Conservation (phyloP, 23 tunicate genomes). For the Halocynthia aurantium region DNA sequence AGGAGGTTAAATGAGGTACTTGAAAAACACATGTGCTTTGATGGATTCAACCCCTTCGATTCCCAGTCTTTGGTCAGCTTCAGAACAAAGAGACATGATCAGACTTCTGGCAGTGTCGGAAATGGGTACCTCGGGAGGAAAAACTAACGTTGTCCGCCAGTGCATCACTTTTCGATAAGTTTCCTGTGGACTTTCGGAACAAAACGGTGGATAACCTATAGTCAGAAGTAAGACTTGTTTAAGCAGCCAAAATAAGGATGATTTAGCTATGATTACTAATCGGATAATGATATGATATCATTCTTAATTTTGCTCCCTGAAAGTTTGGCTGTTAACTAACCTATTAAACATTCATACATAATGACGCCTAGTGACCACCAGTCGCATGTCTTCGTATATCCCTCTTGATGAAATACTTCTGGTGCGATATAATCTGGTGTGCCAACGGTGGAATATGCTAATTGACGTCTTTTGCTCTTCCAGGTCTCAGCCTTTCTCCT, state of each 20-base stretch:
- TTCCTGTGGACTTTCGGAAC: constrained; percentile 93
- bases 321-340: constrained; percentile 18
- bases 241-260: no score
- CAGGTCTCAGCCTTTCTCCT: constrained; percentile 92
- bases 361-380: constrained; percentile 99
- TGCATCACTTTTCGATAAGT: constrained; percentile 88
- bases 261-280: no score
- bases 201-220: constrained; percentile 94
- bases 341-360: constrained; percentile 96
- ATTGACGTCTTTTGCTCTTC: constrained; percentile 90
- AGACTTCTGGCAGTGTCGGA: constrained; percentile 75
- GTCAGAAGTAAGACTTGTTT: no score
- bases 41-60: constrained; percentile 51
- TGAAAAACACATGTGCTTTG: constrained; percentile 74
- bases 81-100: constrained; percentile 74
- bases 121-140: constrained; percentile 94
- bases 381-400: constrained; percentile 86
- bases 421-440: constrained; percentile 99
- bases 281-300: no score
- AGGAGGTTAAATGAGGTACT: constrained; percentile 3
- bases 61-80: constrained; percentile 75
- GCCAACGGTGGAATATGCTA: constrained; percentile 98
- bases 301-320: no score
- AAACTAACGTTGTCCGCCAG: constrained; percentile 73
- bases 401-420: constrained; percentile 88